Evolutionary conservation across 2,797 vertebrate genomes (phyloP).

Genomic region (Zalophus californianus): DNA sequence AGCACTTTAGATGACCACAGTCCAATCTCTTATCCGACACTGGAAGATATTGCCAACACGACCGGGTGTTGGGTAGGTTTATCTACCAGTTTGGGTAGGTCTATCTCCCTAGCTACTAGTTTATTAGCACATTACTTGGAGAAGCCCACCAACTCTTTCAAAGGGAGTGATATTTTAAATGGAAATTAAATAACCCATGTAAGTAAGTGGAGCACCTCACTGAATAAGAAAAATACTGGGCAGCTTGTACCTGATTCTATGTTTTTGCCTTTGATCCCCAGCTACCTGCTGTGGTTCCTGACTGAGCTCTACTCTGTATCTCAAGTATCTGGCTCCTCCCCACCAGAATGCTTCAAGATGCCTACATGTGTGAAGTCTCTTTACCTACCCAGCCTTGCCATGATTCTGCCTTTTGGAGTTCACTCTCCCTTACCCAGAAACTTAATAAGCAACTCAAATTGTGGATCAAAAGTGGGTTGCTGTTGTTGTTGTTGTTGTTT

Average conservation of each 20-base stretch:
- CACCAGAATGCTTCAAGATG: background rate
- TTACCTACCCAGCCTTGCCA: background rate
- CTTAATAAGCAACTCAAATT: constrained; percentile 2
- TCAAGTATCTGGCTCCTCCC: background rate
- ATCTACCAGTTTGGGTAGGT: background rate
- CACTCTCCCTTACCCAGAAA: background rate
- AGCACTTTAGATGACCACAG: background rate
- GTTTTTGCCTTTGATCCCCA: background rate
- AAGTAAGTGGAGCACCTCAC: background rate
- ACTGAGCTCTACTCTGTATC: background rate
- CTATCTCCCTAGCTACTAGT: background rate
- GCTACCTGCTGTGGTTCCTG: background rate
- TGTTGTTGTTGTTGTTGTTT: background rate
- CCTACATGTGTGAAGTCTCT: background rate
- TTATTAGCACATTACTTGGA: background rate
- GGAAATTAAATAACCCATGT: background rate
- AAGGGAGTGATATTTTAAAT: background rate
- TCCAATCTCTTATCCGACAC: background rate
- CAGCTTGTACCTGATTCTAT: background rate
- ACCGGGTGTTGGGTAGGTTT: background rate
- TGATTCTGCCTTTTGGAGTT: background rate
- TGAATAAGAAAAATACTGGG: background rate
- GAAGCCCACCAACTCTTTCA: background rate
- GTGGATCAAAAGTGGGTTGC: background rate
- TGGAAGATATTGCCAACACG: background rate